Percentiles rank a stretch among this genome's conserved stretches.
phyloP scores from a whole-genome alignment of 1,140 invertebrate species.

The Euschistus heros region DNA sequence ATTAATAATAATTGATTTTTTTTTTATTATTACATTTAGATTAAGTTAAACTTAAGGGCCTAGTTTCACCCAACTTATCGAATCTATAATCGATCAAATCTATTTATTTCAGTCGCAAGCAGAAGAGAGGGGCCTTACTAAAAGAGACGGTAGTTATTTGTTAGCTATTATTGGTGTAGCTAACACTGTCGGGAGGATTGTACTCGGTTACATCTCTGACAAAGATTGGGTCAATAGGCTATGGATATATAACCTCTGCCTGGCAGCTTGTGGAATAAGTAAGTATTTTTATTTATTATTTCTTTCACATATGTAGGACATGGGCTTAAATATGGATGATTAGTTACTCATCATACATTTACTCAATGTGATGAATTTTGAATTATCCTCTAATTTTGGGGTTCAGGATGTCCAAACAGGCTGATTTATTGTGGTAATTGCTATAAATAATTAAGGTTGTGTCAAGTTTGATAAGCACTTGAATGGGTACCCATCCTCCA shows the following conservation, averaged over 20 bases:
- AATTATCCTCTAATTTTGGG: no score
- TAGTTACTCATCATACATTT: not conserved
- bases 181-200: conserved; percentile 77
- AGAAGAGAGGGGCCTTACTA: conserved; percentile 43
- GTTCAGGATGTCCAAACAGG: no score
- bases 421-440: no score
- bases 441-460: no score
- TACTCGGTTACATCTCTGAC: conserved; percentile 75
- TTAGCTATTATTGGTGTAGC: conserved; percentile 72
- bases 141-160: conserved; percentile 50
- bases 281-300: conserved; percentile 33
- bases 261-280: conserved; percentile 75
- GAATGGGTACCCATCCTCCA: no score
- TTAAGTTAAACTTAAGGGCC: not conserved
- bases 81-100: no score
- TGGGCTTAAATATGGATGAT: not conserved
- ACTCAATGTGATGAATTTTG: no score
- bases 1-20: not conserved
- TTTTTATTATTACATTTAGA: not conserved
- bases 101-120: conserved; percentile 46
- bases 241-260: conserved; percentile 74
- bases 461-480: no score
- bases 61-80: no score
- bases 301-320: not conserved
- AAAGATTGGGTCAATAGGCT: conserved; percentile 80